These are phyloP conservation scores for Dichetophora obliterata DNA, from an alignment of 2,888 invertebrate genomes.

Conservation along the genomic window DNA sequence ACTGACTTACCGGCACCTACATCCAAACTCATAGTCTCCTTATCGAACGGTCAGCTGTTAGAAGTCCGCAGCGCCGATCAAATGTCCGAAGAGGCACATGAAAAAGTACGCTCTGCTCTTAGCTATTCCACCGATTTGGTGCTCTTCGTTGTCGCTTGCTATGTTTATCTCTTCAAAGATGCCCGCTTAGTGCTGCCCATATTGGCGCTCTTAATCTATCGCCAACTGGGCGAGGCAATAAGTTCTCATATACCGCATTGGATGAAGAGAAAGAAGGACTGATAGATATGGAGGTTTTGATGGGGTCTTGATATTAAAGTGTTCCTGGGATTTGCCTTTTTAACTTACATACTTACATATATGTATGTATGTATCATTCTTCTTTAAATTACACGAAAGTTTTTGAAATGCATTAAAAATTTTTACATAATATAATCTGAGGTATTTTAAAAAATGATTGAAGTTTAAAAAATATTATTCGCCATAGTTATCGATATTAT, in stretches of 20 bases:
- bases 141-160: slow-evolving; percentile 81
- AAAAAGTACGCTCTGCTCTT: slow-evolving; percentile 77
- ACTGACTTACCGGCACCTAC: background rate
- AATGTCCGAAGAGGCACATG: slow-evolving; percentile 75
- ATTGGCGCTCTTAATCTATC: slow-evolving; percentile 81
- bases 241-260: slow-evolving; percentile 74
- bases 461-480: too few relatives aligned
- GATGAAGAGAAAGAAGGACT: slow-evolving; percentile 69
- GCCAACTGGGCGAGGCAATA: slow-evolving; percentile 80
- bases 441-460: too few relatives aligned
- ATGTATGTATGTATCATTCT: too few relatives aligned
- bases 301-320: background rate
- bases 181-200: slow-evolving; percentile 85
- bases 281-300: background rate
- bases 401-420: background rate
- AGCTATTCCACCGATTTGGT: slow-evolving; percentile 83
- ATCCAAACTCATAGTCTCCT: background rate
- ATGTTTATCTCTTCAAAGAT: slow-evolving; percentile 85
- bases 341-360: background rate
- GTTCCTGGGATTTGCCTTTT: slow-evolving; percentile 14
- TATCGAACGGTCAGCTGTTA: slow-evolving; percentile 36
- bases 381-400: background rate
- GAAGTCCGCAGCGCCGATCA: slow-evolving; percentile 62
- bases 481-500: too few relatives aligned
- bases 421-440: background rate